Evolutionary conservation across 2,888 invertebrate species (phyloP), one percentile per base, ranked within the genome.

Genomic region (Conus canariensis): DNA sequence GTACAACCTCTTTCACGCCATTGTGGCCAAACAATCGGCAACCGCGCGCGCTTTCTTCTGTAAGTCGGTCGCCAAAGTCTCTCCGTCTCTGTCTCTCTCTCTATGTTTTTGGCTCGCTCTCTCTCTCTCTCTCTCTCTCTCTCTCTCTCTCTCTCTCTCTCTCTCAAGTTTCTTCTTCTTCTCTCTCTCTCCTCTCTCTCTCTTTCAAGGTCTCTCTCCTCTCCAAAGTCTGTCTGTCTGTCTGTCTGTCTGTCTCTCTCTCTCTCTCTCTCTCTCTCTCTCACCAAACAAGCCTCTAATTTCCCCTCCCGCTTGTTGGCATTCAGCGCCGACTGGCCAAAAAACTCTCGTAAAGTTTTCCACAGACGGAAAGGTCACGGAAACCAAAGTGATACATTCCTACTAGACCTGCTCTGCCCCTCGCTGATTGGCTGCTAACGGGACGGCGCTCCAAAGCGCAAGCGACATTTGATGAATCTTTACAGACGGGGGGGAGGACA

Each of bases 381-480:
- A 59, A 14, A 45, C 86, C 30, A 64, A 64, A 16, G 82, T 30
- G n/a, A 7, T 30, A 14, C 67, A 5, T 45, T 45, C 67, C 30
- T 30, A 45, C 64, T 45, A 30, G 14, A 5, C 64, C 60, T 86
- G 86, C 86, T 67, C 86, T 22, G 45, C 25, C 30, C 58, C 25
- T 59, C 60, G 19, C 25, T 86, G 86, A 86, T 86, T 67, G 45
- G 25, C 30, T 86, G 86, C 86, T 86, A 86, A 86, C 16, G 14
- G 60, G 86, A 45, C 22, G n/a, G 30, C n/a, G 45, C 16, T 25
- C 59, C 59, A 25, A 86, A 45, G 86, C 30, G 67, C 67, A 19
- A 86, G 67, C 64, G 64, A 67, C 86, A 64, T 86, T 86, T 86
- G 60, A 86, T 86, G 86, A 86, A 64, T 86, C 64, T 67, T 86